Conservation (phyloP, 92 coral and sea anemone species). For the Porites lobata region DNA sequence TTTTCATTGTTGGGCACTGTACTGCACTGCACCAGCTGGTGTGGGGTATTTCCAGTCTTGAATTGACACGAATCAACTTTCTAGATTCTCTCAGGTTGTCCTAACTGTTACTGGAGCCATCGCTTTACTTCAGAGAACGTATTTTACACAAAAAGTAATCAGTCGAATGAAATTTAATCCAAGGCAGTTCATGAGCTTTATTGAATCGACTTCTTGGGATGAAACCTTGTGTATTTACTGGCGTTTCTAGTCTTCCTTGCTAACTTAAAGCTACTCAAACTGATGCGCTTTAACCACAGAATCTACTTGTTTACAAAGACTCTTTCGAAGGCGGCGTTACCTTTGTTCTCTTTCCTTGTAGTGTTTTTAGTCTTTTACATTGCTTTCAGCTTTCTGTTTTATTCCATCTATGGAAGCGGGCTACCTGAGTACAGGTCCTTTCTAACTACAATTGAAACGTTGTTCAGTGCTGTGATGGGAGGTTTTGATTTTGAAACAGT, state of each 20-base stretch:
- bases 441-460: constrained; percentile 71
- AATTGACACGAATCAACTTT: too few species aligned
- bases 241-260: constrained; percentile 90
- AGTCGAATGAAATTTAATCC: constrained; percentile 68
- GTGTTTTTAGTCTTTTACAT: constrained; percentile 84
- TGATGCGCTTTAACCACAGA: constrained; percentile 91
- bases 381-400: constrained; percentile 75
- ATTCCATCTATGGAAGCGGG: constrained; percentile 75
- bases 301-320: constrained; percentile 89
- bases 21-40: too few species aligned
- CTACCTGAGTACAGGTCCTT: constrained; percentile 82
- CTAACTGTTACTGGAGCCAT: constrained; percentile 76
- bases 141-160: constrained; percentile 69
- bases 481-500: constrained; percentile 85
- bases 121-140: constrained; percentile 83
- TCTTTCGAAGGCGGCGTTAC: constrained; percentile 76
- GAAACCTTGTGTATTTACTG: constrained; percentile 81
- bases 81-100: constrained; percentile 64
- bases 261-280: constrained; percentile 89
- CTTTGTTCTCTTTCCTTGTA: constrained; percentile 77
- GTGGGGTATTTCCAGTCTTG: too few species aligned
- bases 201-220: constrained; percentile 84
- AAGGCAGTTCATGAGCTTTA: constrained; percentile 80
- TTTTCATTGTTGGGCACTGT: too few species aligned
- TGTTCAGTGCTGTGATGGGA: constrained; percentile 86